Evolutionary conservation across 2,888 invertebrate genomes (phyloP).

Genomic region (Artemia sinica): DNA sequence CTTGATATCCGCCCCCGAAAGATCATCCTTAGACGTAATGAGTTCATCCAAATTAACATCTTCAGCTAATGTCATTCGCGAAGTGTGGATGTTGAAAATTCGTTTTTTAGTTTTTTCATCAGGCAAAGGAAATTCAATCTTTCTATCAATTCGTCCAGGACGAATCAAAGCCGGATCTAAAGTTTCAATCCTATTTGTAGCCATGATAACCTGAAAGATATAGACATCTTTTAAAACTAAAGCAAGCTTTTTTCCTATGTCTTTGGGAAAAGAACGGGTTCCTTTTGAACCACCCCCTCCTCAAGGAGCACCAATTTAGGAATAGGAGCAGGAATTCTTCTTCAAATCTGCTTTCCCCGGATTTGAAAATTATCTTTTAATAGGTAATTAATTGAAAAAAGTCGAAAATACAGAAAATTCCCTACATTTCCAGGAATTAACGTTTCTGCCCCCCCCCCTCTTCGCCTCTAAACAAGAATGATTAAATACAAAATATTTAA

Average conservation of each 20-base stretch:
- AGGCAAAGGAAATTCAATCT: constrained; percentile 96
- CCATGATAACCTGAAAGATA: constrained; percentile 65
- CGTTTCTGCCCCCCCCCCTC: too few relatives aligned
- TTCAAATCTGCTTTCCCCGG: too few relatives aligned
- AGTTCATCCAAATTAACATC: constrained; percentile 93
- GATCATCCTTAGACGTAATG: constrained; percentile 97
- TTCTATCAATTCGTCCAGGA: constrained; percentile 95
- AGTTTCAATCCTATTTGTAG: constrained; percentile 94
- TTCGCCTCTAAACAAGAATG: too few relatives aligned
- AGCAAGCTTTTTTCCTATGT: too few relatives aligned
- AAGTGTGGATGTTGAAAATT: constrained; percentile 95
- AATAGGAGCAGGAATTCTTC: too few relatives aligned
- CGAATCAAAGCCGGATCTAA: constrained; percentile 94
- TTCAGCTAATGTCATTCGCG: constrained; percentile 91
- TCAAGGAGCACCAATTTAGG: background rate
- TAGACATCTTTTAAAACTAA: too few relatives aligned
- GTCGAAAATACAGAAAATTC: too few relatives aligned
- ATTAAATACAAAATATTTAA: too few relatives aligned
- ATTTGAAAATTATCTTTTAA: too few relatives aligned
- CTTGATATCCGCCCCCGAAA: constrained; percentile 92
- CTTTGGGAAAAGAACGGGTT: background rate
- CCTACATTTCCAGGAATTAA: too few relatives aligned
- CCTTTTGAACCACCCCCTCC: background rate
- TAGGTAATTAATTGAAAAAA: too few relatives aligned
- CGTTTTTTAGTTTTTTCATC: constrained; percentile 95